phyloP scores from a whole-genome alignment of 2,797 vertebrate genomes.

The Chelon labrosus region DNA sequence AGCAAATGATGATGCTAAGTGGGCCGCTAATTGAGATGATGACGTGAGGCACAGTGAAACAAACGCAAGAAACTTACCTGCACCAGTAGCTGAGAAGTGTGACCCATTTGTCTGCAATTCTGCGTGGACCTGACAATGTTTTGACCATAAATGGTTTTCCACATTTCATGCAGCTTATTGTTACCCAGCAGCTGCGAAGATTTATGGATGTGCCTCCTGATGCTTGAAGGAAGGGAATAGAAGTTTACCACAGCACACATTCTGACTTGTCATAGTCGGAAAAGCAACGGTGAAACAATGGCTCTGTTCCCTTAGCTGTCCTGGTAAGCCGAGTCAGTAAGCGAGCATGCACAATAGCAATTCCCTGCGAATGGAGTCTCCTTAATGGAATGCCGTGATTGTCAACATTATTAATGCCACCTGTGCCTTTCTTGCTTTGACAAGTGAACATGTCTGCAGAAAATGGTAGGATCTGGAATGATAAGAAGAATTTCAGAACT shows the following conservation, averaged over 20 bases:
- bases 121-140: background rate
- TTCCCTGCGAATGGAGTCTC: background rate
- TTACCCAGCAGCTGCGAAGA: background rate
- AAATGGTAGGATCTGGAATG: background rate
- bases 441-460: background rate
- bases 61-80: background rate
- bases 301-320: background rate
- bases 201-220: background rate
- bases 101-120: background rate
- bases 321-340: background rate
- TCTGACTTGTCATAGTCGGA: background rate
- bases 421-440: background rate
- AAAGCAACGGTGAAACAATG: background rate
- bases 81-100: background rate
- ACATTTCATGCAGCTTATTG: background rate
- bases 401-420: background rate
- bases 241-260: background rate
- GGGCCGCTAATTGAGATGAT: background rate
- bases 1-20: background rate
- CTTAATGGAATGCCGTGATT: background rate
- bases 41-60: background rate
- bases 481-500: background rate
- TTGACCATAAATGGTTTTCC: background rate
- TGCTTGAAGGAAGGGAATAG: constrained; percentile 2
- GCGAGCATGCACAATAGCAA: background rate